A percentile compares a stretch with the other conserved stretches of the same genome.
phyloP scores from a whole-genome alignment of 2,113 vertebrate genomes.

The Cynopterus brachyotis region DNA sequence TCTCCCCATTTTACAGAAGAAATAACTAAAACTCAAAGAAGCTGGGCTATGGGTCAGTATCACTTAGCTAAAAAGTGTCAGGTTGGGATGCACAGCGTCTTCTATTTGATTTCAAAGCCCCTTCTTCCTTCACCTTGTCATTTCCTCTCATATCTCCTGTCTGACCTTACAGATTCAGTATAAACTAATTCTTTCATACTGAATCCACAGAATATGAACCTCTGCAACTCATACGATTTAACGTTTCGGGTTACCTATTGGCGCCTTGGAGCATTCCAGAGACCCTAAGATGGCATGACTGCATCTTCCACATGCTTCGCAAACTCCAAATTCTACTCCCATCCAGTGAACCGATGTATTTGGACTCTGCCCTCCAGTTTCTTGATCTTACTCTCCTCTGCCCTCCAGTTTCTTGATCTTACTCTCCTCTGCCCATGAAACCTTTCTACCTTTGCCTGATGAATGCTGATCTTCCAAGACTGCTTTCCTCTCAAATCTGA shows the following conservation, averaged over 20 bases:
- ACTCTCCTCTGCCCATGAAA: neutral
- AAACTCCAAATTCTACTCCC: neutral
- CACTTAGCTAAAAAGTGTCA: neutral
- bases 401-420: neutral
- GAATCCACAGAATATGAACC: neutral
- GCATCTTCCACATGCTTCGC: neutral
- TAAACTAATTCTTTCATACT: neutral
- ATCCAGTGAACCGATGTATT: neutral
- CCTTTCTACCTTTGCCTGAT: neutral
- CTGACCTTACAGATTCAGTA: neutral
- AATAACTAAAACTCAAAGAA: neutral
- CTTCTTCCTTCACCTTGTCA: neutral
- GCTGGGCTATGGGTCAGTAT: too few relatives aligned
- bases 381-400: neutral
- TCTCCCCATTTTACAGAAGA: neutral
- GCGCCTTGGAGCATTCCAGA: neutral
- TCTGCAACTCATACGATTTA: neutral
- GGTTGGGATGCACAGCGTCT: neutral
- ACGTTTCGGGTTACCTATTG: neutral
- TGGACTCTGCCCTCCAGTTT: neutral
- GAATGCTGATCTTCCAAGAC: neutral
- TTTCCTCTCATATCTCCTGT: neutral
- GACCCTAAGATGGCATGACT: accelerated
- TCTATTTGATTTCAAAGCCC: neutral
- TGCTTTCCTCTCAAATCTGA: neutral